Conservation (phyloP, 1,140 invertebrate genomes). For the Saccostrea glomerata region DNA sequence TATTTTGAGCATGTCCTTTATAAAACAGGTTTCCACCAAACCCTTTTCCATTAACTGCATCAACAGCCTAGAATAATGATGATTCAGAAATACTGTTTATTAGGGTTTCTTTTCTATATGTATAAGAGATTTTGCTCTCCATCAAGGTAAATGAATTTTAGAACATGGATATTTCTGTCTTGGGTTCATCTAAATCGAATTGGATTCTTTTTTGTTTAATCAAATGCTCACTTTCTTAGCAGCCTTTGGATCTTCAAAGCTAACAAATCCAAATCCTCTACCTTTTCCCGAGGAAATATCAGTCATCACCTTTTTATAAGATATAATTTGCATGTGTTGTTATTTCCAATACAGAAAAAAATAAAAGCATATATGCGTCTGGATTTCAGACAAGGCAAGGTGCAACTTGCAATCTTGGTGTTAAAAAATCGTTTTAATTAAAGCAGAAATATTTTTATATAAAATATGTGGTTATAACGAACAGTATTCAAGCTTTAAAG, state of each 20-base stretch:
- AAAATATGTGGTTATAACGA: too few species aligned
- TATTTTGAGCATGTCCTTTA: constrained; percentile 97
- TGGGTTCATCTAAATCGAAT: too few species aligned
- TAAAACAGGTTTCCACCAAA: constrained; percentile 73
- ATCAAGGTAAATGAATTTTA: too few species aligned
- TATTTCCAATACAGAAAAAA: too few species aligned
- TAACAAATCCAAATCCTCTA: constrained; percentile 99
- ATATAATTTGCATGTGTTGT: not conserved
- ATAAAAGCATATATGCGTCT: too few species aligned
- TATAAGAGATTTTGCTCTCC: too few species aligned
- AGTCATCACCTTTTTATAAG: constrained; percentile 87
- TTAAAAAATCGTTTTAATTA: too few species aligned
- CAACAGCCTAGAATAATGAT: constrained; percentile 84
- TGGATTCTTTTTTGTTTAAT: not conserved
- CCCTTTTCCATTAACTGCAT: constrained; percentile 94
- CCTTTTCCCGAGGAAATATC: constrained; percentile 90
- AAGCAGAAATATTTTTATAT: too few species aligned
- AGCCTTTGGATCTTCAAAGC: constrained; percentile 97
- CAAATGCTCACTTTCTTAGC: constrained; percentile 87
- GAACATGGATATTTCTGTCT: too few species aligned
- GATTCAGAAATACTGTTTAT: not conserved
- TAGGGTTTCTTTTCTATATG: not conserved
- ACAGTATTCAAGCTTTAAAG: too few species aligned
- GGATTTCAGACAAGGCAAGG: too few species aligned
- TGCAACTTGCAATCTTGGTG: too few species aligned